A percentile compares a stretch with the other conserved stretches of the same genome.
phyloP scores from a whole-genome alignment of 1,140 invertebrate species.

The Pseudomyrmex cubaensis region DNA sequence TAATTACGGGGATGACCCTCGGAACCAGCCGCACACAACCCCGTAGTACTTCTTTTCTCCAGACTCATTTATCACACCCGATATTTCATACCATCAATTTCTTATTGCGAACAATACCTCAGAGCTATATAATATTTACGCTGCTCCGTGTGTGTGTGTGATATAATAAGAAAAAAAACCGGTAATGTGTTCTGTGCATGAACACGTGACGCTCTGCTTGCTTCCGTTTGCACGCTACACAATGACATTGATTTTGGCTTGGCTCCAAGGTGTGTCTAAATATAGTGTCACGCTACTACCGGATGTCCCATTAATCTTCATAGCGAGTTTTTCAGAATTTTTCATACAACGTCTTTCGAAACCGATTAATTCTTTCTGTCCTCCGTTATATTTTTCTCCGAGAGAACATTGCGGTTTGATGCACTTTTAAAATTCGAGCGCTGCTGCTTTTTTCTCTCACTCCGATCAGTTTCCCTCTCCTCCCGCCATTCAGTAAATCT shows the following conservation, averaged over 20 bases:
- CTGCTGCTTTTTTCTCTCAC: not conserved
- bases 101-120: not conserved
- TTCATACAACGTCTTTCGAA: not conserved
- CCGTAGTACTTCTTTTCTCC: not conserved
- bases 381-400: not conserved
- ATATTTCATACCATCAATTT: slow-evolving; percentile 12
- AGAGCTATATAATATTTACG: not conserved
- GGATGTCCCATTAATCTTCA: slow-evolving; percentile 3
- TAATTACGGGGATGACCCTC: slow-evolving; percentile 41
- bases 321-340: not conserved
- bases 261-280: not conserved
- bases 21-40: not conserved
- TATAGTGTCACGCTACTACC: not conserved
- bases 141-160: no score
- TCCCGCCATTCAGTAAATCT: not conserved
- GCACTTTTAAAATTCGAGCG: not conserved
- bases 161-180: not conserved
- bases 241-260: slow-evolving; percentile 14
- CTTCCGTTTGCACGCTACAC: not conserved
- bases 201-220: not conserved
- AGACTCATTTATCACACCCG: slow-evolving; percentile 4
- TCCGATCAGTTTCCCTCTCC: not conserved
- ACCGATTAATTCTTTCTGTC: no score
- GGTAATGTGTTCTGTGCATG: not conserved
- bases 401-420: not conserved